These are phyloP conservation scores for Hylaeus anthracinus DNA, from an alignment of 1,140 invertebrate species.

Conservation along the genomic window DNA sequence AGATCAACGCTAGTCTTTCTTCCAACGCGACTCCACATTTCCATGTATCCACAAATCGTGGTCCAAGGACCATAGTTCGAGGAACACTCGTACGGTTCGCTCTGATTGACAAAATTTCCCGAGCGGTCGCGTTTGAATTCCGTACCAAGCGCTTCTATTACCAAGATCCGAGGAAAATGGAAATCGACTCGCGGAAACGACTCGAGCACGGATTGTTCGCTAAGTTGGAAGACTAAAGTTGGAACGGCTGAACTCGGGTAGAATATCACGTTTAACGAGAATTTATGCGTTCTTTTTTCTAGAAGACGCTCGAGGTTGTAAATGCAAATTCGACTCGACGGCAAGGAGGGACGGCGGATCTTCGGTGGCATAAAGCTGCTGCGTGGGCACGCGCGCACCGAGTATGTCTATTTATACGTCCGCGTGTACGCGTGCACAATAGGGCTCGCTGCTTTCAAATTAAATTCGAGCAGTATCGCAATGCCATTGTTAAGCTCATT, in stretches of 20 bases:
- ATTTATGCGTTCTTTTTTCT: conserved; percentile 37
- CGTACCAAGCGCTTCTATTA: no score
- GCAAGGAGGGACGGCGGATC: conserved; percentile 14
- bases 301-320: conserved; percentile 24
- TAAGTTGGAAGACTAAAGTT: no score
- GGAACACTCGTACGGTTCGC: no score
- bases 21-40: no score
- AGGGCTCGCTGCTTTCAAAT: conserved; percentile 56
- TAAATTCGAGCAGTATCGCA: conserved; percentile 64
- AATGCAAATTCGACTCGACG: conserved; percentile 58
- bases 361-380: conserved; percentile 51
- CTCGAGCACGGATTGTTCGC: no score
- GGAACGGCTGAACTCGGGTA: neutral
- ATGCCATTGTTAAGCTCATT: conserved; percentile 64
- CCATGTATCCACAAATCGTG: no score
- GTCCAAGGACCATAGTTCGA: no score
- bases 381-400: conserved; percentile 57
- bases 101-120: no score
- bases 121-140: no score
- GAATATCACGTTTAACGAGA: conserved; percentile 43
- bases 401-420: conserved; percentile 59
- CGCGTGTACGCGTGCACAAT: conserved; percentile 44
- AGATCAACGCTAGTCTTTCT: no score
- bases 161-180: no score
- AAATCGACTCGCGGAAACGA: no score